Percentiles rank a stretch among this genome's conserved stretches.
phyloP scores from a whole-genome alignment of 1,140 invertebrate genomes.

The Bombus waltoni region DNA sequence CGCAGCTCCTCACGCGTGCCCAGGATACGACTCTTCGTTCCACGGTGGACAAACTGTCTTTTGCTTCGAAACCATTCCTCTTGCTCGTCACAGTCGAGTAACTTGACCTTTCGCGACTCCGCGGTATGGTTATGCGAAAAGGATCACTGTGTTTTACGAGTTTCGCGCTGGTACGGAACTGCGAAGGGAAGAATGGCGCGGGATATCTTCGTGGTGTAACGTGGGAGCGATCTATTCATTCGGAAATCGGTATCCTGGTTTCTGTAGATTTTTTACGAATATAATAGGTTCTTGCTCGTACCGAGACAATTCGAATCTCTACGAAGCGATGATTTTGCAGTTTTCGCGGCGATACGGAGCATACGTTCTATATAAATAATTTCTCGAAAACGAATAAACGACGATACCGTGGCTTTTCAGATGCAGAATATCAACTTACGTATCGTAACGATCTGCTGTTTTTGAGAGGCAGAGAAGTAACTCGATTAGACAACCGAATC shows the following conservation, averaged over 20 bases:
- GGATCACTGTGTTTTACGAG: not conserved
- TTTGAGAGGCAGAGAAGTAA: too few species aligned
- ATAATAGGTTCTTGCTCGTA: not conserved
- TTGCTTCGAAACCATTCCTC: not conserved
- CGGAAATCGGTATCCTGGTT: not conserved
- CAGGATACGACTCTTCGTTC: not conserved
- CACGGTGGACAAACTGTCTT: conserved; percentile 15
- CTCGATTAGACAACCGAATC: too few species aligned
- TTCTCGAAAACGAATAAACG: too few species aligned
- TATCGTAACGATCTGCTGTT: too few species aligned
- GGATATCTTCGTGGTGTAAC: not conserved
- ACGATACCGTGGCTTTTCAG: too few species aligned
- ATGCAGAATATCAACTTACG: too few species aligned
- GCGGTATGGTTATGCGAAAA: not conserved
- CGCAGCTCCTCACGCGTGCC: conserved; percentile 31
- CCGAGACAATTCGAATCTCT: too few species aligned
- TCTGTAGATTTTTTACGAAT: not conserved
- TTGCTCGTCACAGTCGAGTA: not conserved
- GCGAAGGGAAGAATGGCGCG: not conserved
- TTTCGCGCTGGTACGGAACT: not conserved
- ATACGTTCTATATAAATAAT: too few species aligned
- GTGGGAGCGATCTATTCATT: not conserved
- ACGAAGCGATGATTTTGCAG: too few species aligned
- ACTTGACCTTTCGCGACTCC: not conserved
- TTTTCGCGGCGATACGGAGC: too few species aligned